Evolutionary conservation across 2,113 vertebrate genomes (phyloP), one percentile per base, ranked within the genome.

Genomic region (Neolamprologus longior): DNA sequence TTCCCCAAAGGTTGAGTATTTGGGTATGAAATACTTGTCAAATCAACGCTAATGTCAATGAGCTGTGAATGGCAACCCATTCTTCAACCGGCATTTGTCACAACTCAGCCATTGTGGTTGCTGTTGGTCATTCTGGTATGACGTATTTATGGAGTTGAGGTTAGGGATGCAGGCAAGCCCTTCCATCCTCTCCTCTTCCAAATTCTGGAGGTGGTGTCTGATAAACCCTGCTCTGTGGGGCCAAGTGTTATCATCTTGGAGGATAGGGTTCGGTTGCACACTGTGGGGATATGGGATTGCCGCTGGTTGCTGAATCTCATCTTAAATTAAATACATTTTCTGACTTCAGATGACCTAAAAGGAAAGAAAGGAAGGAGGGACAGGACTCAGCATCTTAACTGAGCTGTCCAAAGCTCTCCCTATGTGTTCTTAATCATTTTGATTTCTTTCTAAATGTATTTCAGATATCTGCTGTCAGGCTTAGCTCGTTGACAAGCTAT

Each of bases 71-170:
- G 19, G 33, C 61, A 2, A 66, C 4, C 61, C 1, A 37, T 37
- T 66, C 4, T 66, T 66, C 10, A 66, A 37, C 61, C 1, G 2
- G 61, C 19, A 66, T 37, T 13, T 4, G 4, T 66, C 7, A 0
- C 19, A 66, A 37, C 33, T 66, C 61, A 37, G 61, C 33, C 61
- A 66, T 17, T 8, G 33, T 37, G 61, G 61, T 66, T 66, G 19
- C 61, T 21, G 61, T 37, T 37, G 33, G 33, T 66, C 33, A 66
- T 66, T 66, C 61, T 66, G 61, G 33, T 37, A 0, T 37, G 10
- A 66, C 1, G 3, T 66, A 21, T 66, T 66, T 8, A 66, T 66
- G 61, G 33, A 4, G 61, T 66, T 37, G 19, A 37, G 58, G 31
- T 19, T 63, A 12, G 17, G 19, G 33, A n/a, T 37, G 33, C 33